These are phyloP conservation scores for Notospermus geniculatus DNA, from an alignment of 1,140 invertebrate genomes.

Conservation along the genomic window DNA sequence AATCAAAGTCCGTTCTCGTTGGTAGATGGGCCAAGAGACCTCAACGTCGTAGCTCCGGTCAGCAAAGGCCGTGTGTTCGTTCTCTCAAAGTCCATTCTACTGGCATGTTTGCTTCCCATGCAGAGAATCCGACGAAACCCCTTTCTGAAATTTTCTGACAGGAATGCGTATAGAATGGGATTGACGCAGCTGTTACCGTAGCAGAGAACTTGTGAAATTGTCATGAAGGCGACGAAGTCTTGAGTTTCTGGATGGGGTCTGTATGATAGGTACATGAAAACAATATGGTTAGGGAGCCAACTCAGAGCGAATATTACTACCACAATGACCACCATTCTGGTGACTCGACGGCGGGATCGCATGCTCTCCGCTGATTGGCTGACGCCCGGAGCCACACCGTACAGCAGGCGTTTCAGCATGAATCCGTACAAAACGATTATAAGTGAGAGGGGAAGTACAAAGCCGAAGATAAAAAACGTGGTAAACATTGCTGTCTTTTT, in stretches of 20 bases:
- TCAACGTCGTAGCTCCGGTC: conserved; percentile 4
- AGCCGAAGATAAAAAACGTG: conserved; percentile 58
- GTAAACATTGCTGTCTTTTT: conserved; percentile 43
- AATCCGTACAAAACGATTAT: conserved; percentile 87
- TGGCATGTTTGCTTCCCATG: conserved; percentile 28
- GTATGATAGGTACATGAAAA: conserved; percentile 55
- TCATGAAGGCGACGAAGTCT: conserved; percentile 69
- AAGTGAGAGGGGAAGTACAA: conserved; percentile 60
- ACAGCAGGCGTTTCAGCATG: conserved; percentile 73
- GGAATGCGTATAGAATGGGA: conserved; percentile 91
- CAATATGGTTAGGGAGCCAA: conserved; percentile 88
- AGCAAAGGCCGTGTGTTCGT: conserved; percentile 28
- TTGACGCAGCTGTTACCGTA: conserved; percentile 95
- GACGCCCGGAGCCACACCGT: conserved; percentile 67
- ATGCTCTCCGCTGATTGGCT: conserved; percentile 69
- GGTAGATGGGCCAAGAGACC: conserved; percentile 1
- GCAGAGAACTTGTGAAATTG: conserved; percentile 84
- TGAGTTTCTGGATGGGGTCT: conserved; percentile 56
- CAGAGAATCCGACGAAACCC: conserved; percentile 71
- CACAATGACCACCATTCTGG: conserved; percentile 88
- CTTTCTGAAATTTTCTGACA: conserved; percentile 83
- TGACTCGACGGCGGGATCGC: conserved; percentile 85
- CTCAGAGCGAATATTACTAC: conserved; percentile 92
- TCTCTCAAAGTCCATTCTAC: conserved; percentile 39
- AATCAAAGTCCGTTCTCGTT: conserved; percentile 7